Base-by-base conservation (phyloP, 2,113 vertebrate species). In the Sceloporus undulatus region DNA sequence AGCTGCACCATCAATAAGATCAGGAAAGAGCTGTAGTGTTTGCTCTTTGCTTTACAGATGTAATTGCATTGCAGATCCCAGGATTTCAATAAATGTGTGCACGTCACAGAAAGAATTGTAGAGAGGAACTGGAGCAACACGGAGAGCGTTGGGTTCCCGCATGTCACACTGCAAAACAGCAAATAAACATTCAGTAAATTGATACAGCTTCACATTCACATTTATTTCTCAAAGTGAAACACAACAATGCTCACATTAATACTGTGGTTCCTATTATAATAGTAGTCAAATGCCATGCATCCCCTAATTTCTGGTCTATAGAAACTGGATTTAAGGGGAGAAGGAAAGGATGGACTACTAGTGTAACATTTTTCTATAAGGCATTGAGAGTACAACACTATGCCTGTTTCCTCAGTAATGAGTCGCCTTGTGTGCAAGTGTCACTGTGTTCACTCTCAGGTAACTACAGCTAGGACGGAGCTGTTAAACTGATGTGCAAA, bases 61-160 rank as follows among this genome's bases (percentile, higher is more conserved):
- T 56, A 81, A 99, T 95, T 73, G 97, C 96, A 87, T 95, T 73
- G 97, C 96, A 87, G 95, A 94, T 92, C 91, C 92, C 81, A 99
- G 95, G 2, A 95, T 90, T 75, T 90, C 87, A 84, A 98, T 88
- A 92, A 99, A 99, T 92, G 95, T 96, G 91, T 98, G 97, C 66
- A 99, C 98, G 71, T 99, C 99, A 9, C 40, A 94, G 95, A 99
- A 99, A 87, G 98, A 97, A 96, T 99, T 99, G 97, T 99, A 99
- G 89, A 99, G 98, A 89, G 99, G 98, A 91, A 97, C 97, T 2
- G 99, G 98, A 86, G 98, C 97, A 6, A 99, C 14, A 0, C 98
- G 97, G 78, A 99, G 96, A 76, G 98, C 97, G 0, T 97, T 94
- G 73, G 98, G 98, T 92, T 99, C 98, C 40, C 99, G 92, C 96